Evolutionary conservation across 2,113 vertebrate genomes (phyloP).

Genomic region (Sphaerodactylus townsendi): DNA sequence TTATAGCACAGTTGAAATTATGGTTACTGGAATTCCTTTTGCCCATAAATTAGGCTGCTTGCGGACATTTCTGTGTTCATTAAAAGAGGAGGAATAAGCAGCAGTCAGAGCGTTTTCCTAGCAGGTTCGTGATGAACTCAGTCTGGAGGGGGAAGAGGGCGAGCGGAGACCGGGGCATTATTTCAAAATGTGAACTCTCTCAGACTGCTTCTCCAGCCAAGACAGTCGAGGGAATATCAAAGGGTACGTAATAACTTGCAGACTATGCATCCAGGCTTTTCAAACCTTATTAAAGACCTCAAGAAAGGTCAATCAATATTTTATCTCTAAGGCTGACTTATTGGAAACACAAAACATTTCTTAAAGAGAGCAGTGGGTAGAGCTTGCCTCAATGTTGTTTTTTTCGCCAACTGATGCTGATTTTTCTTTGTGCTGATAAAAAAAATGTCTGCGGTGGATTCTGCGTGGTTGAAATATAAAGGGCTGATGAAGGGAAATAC

Average conservation of each 20-base stretch:
- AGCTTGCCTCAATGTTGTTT: neutral
- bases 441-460: too few species aligned
- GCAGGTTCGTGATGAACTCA: constrained; percentile 70
- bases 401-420: neutral
- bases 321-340: neutral
- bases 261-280: constrained; percentile 40
- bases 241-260: constrained; percentile 65
- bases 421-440: neutral
- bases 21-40: constrained; percentile 62
- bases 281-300: constrained; percentile 52
- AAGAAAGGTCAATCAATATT: constrained; percentile 54
- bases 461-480: too few species aligned
- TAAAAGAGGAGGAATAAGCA: constrained; percentile 59
- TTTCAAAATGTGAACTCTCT: constrained; percentile 43
- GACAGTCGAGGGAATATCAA: constrained; percentile 55
- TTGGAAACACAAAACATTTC: constrained; percentile 2
- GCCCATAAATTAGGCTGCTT: constrained; percentile 68
- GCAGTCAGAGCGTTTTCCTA: constrained; percentile 24
- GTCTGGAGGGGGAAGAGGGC: constrained; percentile 57
- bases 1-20: constrained; percentile 64
- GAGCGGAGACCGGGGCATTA: neutral
- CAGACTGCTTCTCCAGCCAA: constrained; percentile 15
- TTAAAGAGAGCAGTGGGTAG: neutral
- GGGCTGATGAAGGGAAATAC: too few species aligned
- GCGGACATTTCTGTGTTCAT: constrained; percentile 68